These are phyloP conservation scores for Oryctolagus cuniculus DNA, from an alignment of 2,113 vertebrate genomes.

Conservation along the genomic window mOryCun1.1 NC_091439.1:7602501-7603000, in stretches of 20 bases:
- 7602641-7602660: neutral
- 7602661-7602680: neutral
- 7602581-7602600: neutral
- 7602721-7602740: neutral
- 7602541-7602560: neutral
- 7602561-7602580: neutral
- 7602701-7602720: neutral
- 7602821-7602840: neutral
- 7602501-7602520: neutral
- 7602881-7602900: neutral
- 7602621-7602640: neutral
- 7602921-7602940: neutral
- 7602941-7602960: neutral
- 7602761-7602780: neutral
- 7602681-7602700: neutral
- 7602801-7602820: neutral
- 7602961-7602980: neutral
- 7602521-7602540: neutral
- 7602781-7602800: neutral
- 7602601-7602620: neutral
- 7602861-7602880: neutral
- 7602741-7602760: accelerated
- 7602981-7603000: neutral
- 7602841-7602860: accelerated
- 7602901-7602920: neutral